A percentile compares a stretch with the other conserved stretches of the same genome.
Conservation (phyloP, 2,888 invertebrate species). For the Lycophotia porphyrea region DNA sequence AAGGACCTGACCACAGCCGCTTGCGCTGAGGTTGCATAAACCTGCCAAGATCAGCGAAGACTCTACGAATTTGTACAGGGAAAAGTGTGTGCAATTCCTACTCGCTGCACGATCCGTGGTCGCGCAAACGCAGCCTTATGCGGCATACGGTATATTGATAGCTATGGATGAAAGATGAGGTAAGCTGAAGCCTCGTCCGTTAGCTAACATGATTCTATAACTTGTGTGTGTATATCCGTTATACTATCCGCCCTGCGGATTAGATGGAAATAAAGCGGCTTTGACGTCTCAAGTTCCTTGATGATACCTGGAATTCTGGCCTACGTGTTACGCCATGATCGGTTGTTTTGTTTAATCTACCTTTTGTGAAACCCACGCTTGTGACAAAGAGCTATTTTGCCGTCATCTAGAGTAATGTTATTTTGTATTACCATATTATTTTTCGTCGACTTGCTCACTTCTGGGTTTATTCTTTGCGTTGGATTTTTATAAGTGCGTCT, state of each 20-base stretch:
- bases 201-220: constrained; percentile 63
- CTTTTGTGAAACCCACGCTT: background rate
- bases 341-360: constrained; percentile 1
- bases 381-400: background rate
- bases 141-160: constrained; percentile 62
- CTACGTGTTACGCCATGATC: background rate
- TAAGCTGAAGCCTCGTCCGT: constrained; percentile 60
- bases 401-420: background rate
- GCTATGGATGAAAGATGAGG: constrained; percentile 63
- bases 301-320: constrained; percentile 31
- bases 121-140: constrained; percentile 42
- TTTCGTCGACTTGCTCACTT: background rate
- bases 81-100: constrained; percentile 32
- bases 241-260: constrained; percentile 55
- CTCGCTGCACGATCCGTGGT: constrained; percentile 48
- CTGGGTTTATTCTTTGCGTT: background rate
- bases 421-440: background rate
- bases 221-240: constrained; percentile 59
- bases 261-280: constrained; percentile 45
- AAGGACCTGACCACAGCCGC: background rate
- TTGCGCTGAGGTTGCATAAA: background rate
- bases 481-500: background rate
- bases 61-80: background rate
- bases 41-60: background rate
- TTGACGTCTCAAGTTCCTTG: constrained; percentile 37